Conservation (phyloP, 1,140 invertebrate species). For the Coptotermes formosanus region DNA sequence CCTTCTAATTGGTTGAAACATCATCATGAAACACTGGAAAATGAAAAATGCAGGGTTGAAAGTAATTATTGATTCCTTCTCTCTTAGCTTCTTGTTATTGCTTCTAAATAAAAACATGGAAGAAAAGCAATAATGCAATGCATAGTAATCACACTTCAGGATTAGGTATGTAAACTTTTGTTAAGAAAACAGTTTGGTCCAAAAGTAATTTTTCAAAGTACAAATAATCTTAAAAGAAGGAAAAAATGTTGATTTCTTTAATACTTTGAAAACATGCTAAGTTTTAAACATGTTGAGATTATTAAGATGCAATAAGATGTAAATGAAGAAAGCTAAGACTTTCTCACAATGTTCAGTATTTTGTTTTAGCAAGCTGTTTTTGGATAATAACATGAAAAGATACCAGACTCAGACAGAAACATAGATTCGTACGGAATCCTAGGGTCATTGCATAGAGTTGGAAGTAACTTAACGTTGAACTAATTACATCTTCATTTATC, state of each 20-base stretch:
- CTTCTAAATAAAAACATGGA: slow-evolving; percentile 10
- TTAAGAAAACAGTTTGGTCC: not conserved
- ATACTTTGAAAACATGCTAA: not conserved
- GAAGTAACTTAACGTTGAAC: too few species aligned
- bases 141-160: not conserved
- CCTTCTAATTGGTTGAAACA: not conserved
- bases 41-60: not conserved
- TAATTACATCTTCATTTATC: too few species aligned
- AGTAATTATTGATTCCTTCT: not conserved
- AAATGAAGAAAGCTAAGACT: not conserved
- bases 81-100: slow-evolving; percentile 10
- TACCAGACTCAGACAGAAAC: too few species aligned
- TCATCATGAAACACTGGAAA: not conserved
- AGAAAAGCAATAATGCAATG: not conserved
- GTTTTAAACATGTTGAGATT: not conserved
- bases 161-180: not conserved
- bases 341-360: not conserved
- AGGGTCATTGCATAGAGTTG: too few species aligned
- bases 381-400: not conserved
- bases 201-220: not conserved
- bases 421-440: too few species aligned
- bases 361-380: not conserved
- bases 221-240: not conserved
- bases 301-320: slow-evolving; percentile 3
- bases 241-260: not conserved